These are phyloP conservation scores for Xiphorhynchus elegans DNA, from an alignment of 2,113 vertebrate genomes.

Conservation along the genomic window DNA sequence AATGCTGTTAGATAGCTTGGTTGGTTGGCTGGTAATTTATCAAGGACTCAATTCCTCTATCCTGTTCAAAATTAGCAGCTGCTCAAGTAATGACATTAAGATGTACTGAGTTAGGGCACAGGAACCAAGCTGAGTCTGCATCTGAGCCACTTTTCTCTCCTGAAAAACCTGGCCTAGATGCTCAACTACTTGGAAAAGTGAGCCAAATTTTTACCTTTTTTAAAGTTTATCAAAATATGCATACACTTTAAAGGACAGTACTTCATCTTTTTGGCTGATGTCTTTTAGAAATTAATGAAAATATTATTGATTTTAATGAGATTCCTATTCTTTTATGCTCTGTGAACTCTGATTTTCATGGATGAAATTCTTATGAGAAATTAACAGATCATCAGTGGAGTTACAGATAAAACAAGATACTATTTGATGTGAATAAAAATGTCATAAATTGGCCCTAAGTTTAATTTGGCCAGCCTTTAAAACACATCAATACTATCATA, in stretches of 20 bases:
- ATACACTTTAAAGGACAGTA: not conserved
- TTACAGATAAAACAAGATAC: not conserved
- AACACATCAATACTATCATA: not conserved
- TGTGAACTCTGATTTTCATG: not conserved
- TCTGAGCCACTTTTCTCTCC: not conserved
- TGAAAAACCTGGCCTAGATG: not conserved
- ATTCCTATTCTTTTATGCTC: not conserved
- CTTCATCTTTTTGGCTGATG: not conserved
- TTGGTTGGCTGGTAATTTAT: conserved; percentile 9
- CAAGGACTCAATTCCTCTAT: not conserved
- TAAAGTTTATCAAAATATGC: not conserved
- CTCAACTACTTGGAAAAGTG: not conserved
- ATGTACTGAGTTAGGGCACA: not conserved
- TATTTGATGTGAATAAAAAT: not conserved
- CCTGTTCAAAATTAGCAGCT: not conserved
- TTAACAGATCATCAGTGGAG: not conserved
- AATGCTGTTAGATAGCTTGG: not conserved
- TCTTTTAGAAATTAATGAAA: not conserved
- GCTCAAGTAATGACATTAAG: not conserved
- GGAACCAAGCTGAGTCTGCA: not conserved
- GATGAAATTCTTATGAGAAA: not conserved
- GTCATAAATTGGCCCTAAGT: not conserved
- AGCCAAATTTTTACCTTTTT: not conserved
- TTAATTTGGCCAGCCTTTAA: not conserved
- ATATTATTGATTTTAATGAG: not conserved